Evolutionary conservation across 1,140 invertebrate genomes (phyloP).

Genomic region (Zaprionus ornatus): DNA sequence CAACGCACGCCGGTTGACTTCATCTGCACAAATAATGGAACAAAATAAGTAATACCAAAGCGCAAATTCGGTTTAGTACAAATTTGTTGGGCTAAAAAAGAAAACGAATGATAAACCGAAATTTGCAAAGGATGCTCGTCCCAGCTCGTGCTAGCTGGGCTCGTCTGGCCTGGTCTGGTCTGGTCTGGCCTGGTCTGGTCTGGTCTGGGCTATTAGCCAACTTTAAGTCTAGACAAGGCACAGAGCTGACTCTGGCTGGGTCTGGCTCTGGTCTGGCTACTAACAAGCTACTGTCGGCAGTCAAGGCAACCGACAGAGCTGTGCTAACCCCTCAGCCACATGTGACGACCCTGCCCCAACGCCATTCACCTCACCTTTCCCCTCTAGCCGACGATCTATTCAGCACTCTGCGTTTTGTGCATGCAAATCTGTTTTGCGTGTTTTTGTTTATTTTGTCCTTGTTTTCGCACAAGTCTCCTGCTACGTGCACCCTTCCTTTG

Average conservation of each 20-base stretch:
- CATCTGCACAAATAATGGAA: conserved; percentile 70
- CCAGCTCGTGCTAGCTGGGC: conserved; percentile 13
- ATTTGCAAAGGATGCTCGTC: conserved; percentile 44
- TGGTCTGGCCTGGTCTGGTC: background rate
- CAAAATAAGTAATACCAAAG: conserved; percentile 78
- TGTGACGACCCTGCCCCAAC: conserved; percentile 3
- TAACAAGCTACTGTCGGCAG: conserved; percentile 73
- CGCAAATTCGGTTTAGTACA: conserved; percentile 72
- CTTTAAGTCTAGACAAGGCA: conserved; percentile 2
- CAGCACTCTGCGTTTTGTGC: conserved; percentile 57
- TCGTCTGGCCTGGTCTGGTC: conserved; percentile 39
- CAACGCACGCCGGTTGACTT: conserved; percentile 43
- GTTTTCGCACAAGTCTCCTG: conserved; percentile 36
- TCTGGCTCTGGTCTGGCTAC: conserved; percentile 26
- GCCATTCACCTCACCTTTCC: background rate
- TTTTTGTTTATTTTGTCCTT: conserved; percentile 57
- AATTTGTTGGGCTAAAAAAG: conserved; percentile 51
- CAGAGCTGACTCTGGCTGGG: conserved; percentile 6
- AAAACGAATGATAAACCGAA: conserved; percentile 19
- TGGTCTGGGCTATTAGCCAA: conserved; percentile 2
- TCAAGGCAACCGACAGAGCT: conserved; percentile 66
- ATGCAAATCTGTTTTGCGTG: conserved; percentile 74
- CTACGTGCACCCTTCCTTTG: background rate
- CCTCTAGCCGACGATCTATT: conserved; percentile 3
- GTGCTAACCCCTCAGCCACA: conserved; percentile 18